Percentiles rank a stretch among this genome's conserved stretches.
phyloP scores from a whole-genome alignment of 2,113 vertebrate species.

The Mastomys natalensis region DNA sequence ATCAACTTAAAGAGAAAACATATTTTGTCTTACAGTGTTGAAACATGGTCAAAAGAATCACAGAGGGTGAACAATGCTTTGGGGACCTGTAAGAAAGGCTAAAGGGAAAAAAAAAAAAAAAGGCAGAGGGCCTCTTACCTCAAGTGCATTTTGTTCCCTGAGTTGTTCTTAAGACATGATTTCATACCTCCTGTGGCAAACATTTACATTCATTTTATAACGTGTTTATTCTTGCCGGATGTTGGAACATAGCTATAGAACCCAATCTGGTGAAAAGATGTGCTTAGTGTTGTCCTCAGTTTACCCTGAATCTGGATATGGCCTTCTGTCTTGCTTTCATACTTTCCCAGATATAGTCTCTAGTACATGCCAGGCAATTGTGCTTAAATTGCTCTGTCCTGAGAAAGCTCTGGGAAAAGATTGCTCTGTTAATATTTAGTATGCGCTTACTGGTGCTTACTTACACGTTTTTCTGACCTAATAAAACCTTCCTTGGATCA shows the following conservation, averaged over 20 bases:
- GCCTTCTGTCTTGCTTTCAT: neutral
- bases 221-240: neutral
- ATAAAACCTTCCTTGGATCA: neutral
- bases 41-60: neutral
- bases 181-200: neutral
- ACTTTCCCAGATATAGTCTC: neutral
- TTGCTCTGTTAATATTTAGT: neutral
- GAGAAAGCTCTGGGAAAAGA: neutral
- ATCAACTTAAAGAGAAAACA: neutral
- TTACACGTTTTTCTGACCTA: neutral
- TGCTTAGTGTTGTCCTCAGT: neutral
- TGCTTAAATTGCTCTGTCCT: neutral
- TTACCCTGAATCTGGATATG: neutral
- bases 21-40: neutral
- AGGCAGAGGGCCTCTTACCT: neutral
- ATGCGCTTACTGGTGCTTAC: neutral
- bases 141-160: neutral
- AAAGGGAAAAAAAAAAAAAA: neutral
- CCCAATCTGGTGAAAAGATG: neutral
- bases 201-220: neutral
- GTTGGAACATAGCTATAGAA: neutral
- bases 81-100: neutral
- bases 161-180: neutral
- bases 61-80: neutral
- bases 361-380: neutral